phyloP scores from a whole-genome alignment of 1,140 invertebrate genomes.

The Hesperophylax magnus region DNA sequence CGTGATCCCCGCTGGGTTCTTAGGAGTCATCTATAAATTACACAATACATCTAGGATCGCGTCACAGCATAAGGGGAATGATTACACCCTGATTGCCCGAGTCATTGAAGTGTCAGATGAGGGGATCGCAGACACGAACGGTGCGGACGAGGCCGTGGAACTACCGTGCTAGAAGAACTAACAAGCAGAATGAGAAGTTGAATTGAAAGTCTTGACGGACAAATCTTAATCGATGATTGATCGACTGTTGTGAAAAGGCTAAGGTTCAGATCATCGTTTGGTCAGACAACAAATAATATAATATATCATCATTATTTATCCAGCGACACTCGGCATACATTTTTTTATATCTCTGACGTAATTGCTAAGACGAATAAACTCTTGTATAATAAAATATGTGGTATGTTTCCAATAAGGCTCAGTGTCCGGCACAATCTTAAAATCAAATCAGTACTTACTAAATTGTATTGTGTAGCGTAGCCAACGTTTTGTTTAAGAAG shows the following conservation, averaged over 20 bases:
- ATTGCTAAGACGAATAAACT: slow-evolving; percentile 26
- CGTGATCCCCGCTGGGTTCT: slow-evolving; percentile 23
- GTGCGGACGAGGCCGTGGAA: not conserved
- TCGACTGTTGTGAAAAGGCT: slow-evolving; percentile 49
- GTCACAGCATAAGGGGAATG: slow-evolving; percentile 44
- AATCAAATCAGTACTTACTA: too few relatives aligned
- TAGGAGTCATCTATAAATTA: slow-evolving; percentile 41
- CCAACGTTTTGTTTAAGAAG: too few relatives aligned
- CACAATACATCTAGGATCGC: slow-evolving; percentile 40
- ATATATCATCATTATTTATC: slow-evolving; percentile 56
- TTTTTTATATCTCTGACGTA: slow-evolving; percentile 34
- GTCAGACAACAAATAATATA: slow-evolving; percentile 30
- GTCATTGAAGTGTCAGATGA: slow-evolving; percentile 49
- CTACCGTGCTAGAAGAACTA: slow-evolving; percentile 28
- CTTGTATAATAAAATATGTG: not conserved
- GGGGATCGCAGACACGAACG: slow-evolving; percentile 12
- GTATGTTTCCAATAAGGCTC: not conserved
- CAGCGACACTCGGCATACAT: slow-evolving; percentile 43
- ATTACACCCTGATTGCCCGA: slow-evolving; percentile 44
- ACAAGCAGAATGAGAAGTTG: slow-evolving; percentile 1
- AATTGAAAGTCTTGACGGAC: slow-evolving; percentile 43
- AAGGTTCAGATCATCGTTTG: slow-evolving; percentile 55
- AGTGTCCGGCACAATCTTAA: too few relatives aligned
- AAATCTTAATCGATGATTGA: slow-evolving; percentile 58
- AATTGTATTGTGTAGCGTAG: too few relatives aligned